Base-by-base conservation (phyloP, 1,140 invertebrate genomes). In the Gryllus bimaculatus region DNA sequence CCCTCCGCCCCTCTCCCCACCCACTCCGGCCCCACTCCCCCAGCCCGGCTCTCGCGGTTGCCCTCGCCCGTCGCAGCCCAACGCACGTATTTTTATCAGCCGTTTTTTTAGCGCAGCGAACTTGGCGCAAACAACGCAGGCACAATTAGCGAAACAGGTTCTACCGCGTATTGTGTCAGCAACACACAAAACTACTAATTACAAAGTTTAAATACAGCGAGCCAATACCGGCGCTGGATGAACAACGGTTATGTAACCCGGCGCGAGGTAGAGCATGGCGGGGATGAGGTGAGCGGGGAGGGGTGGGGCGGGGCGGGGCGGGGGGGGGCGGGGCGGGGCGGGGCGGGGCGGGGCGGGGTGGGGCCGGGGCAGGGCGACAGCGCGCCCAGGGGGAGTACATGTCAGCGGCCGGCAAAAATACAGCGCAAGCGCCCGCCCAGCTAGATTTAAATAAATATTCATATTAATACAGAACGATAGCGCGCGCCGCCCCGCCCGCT, bases 371-470 rank as follows among this genome's bases (percentile, higher is more conserved):
- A 5, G 26, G 26, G 5, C 26, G 26, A 39, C 26, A 39, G 26
- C 26, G 18, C 54, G 10, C 54, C 18, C 54, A 66, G 10, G 54
- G 26, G 54, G 54, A 66, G 54, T 66, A 66, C 54, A 66, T 66
- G 54, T 66, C 54, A 66, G 10, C 54, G 54, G 18, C 54, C 18
- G 54, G 54, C 54, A 66, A 66, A 66, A 66, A 66, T 66, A 66
- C 54, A 2, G 10, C 54, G 54, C 54, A 13, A 66, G 18, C 10
- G 10, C 18, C 54, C 54, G 18, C 18, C 54, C 54, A 7, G 54
- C 54, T 66, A 66, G 54, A 66, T 66, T 66, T 66, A 66, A 66
- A 66, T 66, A 66, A 66, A 66, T 66, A 66, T 66, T 66, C 54
- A 66, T 66, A 66, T 66, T 66, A 66, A 66, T 66, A 66, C 54